Evolutionary conservation across 2,113 vertebrate genomes (phyloP), one percentile per base, ranked within the genome.

Genomic region (Anthoscopus minutus): DNA sequence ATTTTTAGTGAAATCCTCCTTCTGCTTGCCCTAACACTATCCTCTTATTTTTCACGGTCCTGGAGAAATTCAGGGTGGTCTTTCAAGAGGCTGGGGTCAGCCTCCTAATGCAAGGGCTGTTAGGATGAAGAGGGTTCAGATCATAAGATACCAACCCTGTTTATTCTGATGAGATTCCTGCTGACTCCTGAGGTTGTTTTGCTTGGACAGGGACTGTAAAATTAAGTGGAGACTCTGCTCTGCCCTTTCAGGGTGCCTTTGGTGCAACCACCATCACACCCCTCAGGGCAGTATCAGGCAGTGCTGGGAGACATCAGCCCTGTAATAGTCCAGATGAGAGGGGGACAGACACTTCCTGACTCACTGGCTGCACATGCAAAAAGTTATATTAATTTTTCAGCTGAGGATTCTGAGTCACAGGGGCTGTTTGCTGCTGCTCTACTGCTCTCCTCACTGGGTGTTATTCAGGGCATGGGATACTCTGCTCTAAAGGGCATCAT

Each of bases 311-410:
- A 69, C 48, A 90, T 69, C 70, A 92, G 30, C 51, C 69, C 48
- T 96, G 35, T 88, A 90, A 96, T 78, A 94, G 82, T 30, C 27
- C 0, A 0, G 47, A 37, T 3, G 9, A 92, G 33, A 91, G 44
- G 76, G 74, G 92, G 35, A 71, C 33, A 70, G 67, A 56, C 2
- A 3, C 27, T 90, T 71, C 47, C 80, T 95, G 92, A 95, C 47
- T 96, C 94, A 96, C 2, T 58, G 80, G 86, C 71, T 92, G 72
- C 56, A 95, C 60, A 88, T 81, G 64, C 38, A 71, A 81, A 77
- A 66, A 42, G 30, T 58, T 57, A 21, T 6, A 48, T 13, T 44
- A 42, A 70, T 44, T 74, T 83, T 90, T 40, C 30, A 92, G 50
- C 35, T 44, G 67, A 30, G 60, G 35, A 83, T 96, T 60, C 60